Base-by-base conservation (phyloP, 2,113 vertebrate species). In the Opisthocomus hoazin region DNA sequence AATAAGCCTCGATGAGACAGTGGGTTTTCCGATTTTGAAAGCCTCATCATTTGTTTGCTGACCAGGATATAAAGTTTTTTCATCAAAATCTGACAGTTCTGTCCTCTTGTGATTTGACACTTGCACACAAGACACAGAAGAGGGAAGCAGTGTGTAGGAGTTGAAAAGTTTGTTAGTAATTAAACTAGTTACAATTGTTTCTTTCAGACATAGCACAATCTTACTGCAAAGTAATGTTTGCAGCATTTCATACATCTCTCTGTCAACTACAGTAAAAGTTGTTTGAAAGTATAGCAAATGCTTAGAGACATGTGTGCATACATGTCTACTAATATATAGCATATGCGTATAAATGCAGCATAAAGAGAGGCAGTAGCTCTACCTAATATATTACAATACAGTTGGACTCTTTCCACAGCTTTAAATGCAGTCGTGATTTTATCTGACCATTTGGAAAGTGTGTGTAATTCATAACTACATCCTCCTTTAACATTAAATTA, bases 391-490 rank as follows among this genome's bases (percentile, higher is more conserved):
- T 75, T 96, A 78, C 63, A 94, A 70, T 92, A 34, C 82, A 60
- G 24, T 46, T 96, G 92, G 87, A 86, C 84, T 79, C 91, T 73
- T 92, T 93, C 95, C 94, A 89, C 85, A 64, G 92, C 86, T 93
- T 97, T 90, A 84, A 92, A 84, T 74, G 57, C 83, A 82, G 69
- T 87, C 80, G 53, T 89, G 87, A 96, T 77, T 96, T 92, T 94
- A 90, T 92, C 94, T 23, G 7, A 91, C 71, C 66, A 53, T 85
- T 97, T 79, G 97, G 94, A 96, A 97, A 96, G 80, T 58, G 60
- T 88, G 45, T 87, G 95, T 92, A 94, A 95, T 92, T 92, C 91
- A 15, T 71, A 94, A 86, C 73, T 74, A 32, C 56, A 22, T 87
- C 65, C 63, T 58, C 22, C 77, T 85, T 89, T 78, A 81, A 30